Evolutionary conservation across 1,140 invertebrate species (phyloP).

Genomic region (Dysdera silvatica): DNA sequence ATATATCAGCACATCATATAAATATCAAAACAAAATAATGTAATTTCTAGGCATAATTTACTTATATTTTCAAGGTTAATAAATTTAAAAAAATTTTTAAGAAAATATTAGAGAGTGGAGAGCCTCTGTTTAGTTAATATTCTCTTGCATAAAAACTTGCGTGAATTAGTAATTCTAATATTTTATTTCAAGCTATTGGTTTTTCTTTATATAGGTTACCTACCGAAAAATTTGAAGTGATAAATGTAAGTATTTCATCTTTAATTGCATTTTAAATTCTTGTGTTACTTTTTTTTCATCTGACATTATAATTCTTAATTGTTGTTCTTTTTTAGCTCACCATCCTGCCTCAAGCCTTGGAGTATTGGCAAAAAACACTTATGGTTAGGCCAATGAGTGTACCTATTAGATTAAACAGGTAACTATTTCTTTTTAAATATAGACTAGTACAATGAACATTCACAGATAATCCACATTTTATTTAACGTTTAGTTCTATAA

Average conservation of each 20-base stretch:
- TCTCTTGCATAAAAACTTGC: too few species aligned
- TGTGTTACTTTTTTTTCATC: neutral
- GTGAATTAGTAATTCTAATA: too few species aligned
- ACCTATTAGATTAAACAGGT: conserved; percentile 81
- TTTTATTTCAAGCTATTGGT: too few species aligned
- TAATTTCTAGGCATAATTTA: too few species aligned
- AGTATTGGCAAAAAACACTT: conserved; percentile 85
- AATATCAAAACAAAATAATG: too few species aligned
- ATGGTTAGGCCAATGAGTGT: conserved; percentile 72
- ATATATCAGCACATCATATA: too few species aligned
- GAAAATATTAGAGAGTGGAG: too few species aligned
- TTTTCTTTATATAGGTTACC: conserved; percentile 63
- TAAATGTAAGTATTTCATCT: conserved; percentile 65
- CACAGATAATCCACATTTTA: neutral
- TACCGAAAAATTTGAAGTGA: conserved; percentile 67
- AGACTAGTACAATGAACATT: neutral
- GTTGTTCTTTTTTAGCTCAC: conserved; percentile 61
- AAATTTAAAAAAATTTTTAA: too few species aligned
- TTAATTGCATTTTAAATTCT: neutral
- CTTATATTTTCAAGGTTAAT: too few species aligned
- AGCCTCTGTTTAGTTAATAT: too few species aligned
- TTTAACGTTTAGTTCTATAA: too few species aligned
- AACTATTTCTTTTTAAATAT: conserved; percentile 36
- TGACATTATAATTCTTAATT: neutral
- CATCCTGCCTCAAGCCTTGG: conserved; percentile 78